Conservation (phyloP, 2,888 invertebrate species). For the Pyralis farinalis region DNA sequence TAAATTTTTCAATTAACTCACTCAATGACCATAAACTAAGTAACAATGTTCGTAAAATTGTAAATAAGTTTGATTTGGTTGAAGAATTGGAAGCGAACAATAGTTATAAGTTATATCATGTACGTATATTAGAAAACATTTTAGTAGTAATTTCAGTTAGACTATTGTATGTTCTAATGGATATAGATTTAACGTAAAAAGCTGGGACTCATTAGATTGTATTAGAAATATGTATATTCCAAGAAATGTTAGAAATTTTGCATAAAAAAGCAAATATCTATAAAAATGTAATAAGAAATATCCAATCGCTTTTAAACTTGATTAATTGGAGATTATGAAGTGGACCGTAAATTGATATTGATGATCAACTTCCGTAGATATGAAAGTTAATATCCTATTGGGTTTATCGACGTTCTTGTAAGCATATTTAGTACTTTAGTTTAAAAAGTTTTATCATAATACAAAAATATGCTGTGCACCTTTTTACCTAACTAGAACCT, state of each 20-base stretch:
- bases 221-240: neutral
- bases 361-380: conserved; percentile 53
- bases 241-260: conserved; percentile 5
- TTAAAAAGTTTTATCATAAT: too few relatives aligned
- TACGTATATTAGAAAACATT: conserved; percentile 13
- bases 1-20: conserved; percentile 31
- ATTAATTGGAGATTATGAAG: conserved; percentile 56
- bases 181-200: conserved; percentile 33
- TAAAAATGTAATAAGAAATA: conserved; percentile 22
- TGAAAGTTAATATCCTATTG: conserved; percentile 35
- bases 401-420: conserved; percentile 3
- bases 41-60: conserved; percentile 66
- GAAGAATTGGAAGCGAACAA: conserved; percentile 32
- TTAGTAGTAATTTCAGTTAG: conserved; percentile 15
- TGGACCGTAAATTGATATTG: conserved; percentile 64
- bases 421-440: too few relatives aligned
- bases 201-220: neutral
- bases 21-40: conserved; percentile 55
- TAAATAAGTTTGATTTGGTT: conserved; percentile 50
- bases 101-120: conserved; percentile 23
- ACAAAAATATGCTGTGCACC: too few relatives aligned
- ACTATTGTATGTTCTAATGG: conserved; percentile 12
- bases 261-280: conserved; percentile 4
- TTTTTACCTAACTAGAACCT: too few relatives aligned
- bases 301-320: conserved; percentile 35